Evolutionary conservation across 2,797 vertebrate genomes (phyloP), one percentile per base, ranked within the genome.

Genomic region (Antennarius maculatus): DNA sequence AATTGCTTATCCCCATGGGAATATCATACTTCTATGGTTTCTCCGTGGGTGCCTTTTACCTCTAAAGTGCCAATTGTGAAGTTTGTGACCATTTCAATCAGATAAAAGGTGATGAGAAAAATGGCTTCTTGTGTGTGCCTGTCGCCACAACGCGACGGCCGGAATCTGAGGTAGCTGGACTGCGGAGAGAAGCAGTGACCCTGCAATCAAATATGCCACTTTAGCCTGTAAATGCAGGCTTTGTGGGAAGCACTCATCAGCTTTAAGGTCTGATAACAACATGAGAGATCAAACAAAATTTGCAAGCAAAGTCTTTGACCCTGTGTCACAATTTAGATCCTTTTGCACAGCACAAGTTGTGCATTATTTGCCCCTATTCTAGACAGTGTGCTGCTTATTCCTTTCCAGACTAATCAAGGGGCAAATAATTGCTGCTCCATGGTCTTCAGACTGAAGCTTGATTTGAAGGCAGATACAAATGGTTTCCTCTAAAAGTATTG

Each of bases 201-300:
- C 87, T 76, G 63, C 77, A 74, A 82, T 29, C 83, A 80, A 87
- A 88, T 91, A 85, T 80, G 82, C 81, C 84, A 86, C 90, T 88
- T 82, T 74, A 86, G 79, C 63, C 76, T 78, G 76, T 92, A 88
- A 93, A 92, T 89, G 83, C 79, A 61, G 81, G 81, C 89, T 89
- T 93, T 93, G 91, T 93, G 80, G 75, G 77, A 73, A 74, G 52
- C 64, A 65, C 71, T 54, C 70, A 89, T 85, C 85, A 87, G 80
- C 82, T 55, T 69, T 81, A 81, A 87, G 82, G 83, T 73, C 77
- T 53, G 84, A 85, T 86, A 89, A 87, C 72, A 77, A 78, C 77
- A 83, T 37, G 59, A 72, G 63, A 83, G 83, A 85, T 88, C 83
- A 81, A 86, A 81, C 75, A 57, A 89, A 82, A 83, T 86, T 81